Base-by-base conservation (phyloP, 2,888 invertebrate genomes). In the Perizoma affinitatum region DNA sequence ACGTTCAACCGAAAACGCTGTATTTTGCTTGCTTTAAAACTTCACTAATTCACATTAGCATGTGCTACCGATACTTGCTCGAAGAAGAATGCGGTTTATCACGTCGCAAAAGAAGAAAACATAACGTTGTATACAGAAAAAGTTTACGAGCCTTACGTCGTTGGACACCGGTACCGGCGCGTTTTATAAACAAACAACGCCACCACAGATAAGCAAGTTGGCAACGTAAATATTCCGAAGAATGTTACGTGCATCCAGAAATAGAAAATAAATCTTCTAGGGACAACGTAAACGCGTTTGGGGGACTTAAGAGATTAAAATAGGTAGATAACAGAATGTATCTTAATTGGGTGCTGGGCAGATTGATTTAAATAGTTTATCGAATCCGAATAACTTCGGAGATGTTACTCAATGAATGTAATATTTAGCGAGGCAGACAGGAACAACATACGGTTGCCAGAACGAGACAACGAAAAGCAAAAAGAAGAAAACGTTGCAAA, bases 1-100 rank as follows among this genome's bases (percentile, higher is more conserved):
- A 92, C 83, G 75, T 82, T 83, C 50, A 90, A 78, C 80, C 87
- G 83, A 56, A 83, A 77, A 61, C 84, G 87, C 66, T 78, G 82
- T 84, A 87, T 88, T 76, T 84, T 86, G 82, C 70, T 70, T 61
- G 67, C 71, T 62, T 65, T 64, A 59, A 46, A 55, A 51, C 53
- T 52, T 41, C 61, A 64, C 56, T 48, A 50, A 58, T 65, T 49
- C 62, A 63, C 61, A 52, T 36, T 22, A 22, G 49, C 49, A 49
- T 55, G 53, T 50, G 47, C 34, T 44, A 54, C 47, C 54, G 54
- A 58, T 40, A 46, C 51, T 46, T 33, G 58, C 53, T 62, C 53
- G 10, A 54, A 48, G 59, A 64, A 62, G 45, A 65, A 61, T 64
- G 56, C 66, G 54, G 22, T 64, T 65, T 67, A 59, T 62, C 67